Evolutionary conservation across 2,888 invertebrate species (phyloP), one percentile per base, ranked within the genome.

Genomic region (Abrostola tripartita): DNA sequence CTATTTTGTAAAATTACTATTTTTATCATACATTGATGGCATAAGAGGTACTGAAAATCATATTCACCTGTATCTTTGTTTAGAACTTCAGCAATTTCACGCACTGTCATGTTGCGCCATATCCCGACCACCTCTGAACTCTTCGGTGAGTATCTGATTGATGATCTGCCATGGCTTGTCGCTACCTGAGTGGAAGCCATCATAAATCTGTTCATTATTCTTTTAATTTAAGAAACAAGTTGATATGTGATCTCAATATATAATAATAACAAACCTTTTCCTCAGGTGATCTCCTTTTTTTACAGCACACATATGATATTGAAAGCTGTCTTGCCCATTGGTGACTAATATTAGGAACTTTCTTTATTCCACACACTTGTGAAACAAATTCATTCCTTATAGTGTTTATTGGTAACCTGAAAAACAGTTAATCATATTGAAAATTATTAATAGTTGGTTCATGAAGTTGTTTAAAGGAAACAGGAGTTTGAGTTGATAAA

Each of bases 31-130:
- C 24, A 9, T 40, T 37, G 0, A 0, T 12, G 11, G 0, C 9
- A 9, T 11, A 5, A 38, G 7, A 12, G 9, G 12, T 0, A 37
- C 0, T 24, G 38, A 7, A 42, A 36, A 37, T 12, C 0, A 40
- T 58, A 69, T 89, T 90, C 91, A 96, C 97, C 96, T 70, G 96
- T 82, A 85, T 96, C 95, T 85, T 96, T 96, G 5, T 95, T 90
- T 38, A 97, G 83, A 0, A 96, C 95, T 53, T 93, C 84, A 0
- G 98, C 97, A 61, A 99, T 87, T 81, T 98, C 97, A 37, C 88
- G 85, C 0, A 98, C 96, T 0, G 97, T 98, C 96, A 98, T 98
- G 81, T 97, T 96, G 52, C 95, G 92, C 98, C 98, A 98, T 69
- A 98, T 95, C 53, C 96, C 96, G 0, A 97, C 91, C 0, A 96